Percentiles rank a stretch among this genome's conserved stretches.
Conservation (phyloP, 2,888 invertebrate genomes). For the Chydorus sphaericus region DNA sequence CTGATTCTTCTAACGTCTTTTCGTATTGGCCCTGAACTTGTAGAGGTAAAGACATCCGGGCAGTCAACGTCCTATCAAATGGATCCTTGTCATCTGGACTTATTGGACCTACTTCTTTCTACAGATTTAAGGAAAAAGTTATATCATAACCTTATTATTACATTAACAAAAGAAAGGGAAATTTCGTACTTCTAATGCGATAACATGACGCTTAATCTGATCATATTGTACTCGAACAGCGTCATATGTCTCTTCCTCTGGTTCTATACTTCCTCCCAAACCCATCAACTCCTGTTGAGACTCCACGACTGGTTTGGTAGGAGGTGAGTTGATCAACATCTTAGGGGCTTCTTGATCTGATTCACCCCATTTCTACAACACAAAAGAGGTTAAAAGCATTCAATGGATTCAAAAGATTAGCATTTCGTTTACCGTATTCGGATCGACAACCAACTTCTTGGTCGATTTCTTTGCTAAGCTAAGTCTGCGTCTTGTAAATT, state of each 20-base stretch:
- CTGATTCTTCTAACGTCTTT: constrained; percentile 43
- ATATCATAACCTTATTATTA: too few relatives aligned
- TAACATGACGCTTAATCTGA: constrained; percentile 57
- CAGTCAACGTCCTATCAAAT: too few relatives aligned
- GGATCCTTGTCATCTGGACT: too few relatives aligned
- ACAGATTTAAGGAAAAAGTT: too few relatives aligned
- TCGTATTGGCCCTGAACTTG: constrained; percentile 54
- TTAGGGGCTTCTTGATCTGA: neutral
- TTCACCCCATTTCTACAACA: neutral
- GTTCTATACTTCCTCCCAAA: neutral
- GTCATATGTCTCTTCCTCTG: neutral
- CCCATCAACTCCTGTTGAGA: neutral
- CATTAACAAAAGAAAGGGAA: too few relatives aligned
- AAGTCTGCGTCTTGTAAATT: constrained; percentile 11
- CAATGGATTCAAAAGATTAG: neutral
- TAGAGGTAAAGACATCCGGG: too few relatives aligned
- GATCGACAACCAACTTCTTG: constrained; percentile 9
- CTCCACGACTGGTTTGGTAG: neutral
- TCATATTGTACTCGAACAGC: constrained; percentile 39
- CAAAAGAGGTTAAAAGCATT: too few relatives aligned
- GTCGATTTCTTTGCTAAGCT: constrained; percentile 12
- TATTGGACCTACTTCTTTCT: too few relatives aligned
- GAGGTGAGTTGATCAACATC: neutral
- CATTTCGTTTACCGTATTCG: neutral
- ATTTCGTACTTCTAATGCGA: constrained; percentile 42